phyloP scores from a whole-genome alignment of 2,888 invertebrate species.

The Luperina nickerlii region DNA sequence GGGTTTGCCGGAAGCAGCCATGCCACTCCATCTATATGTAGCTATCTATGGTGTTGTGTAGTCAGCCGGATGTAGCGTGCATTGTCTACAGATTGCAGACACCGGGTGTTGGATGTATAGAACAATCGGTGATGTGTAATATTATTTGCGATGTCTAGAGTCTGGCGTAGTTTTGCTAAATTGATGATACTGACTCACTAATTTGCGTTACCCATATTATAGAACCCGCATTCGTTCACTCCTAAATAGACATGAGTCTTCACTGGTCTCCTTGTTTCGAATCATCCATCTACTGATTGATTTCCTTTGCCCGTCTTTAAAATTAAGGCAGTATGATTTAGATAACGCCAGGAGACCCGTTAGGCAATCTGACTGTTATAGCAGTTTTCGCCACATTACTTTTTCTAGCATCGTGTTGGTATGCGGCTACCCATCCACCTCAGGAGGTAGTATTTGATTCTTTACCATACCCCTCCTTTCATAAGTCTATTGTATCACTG shows the following conservation, averaged over 20 bases:
- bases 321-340: background rate
- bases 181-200: background rate
- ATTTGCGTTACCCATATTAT: background rate
- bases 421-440: background rate
- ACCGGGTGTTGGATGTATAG: conserved; percentile 24
- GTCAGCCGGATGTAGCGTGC: conserved; percentile 59
- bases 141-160: conserved; percentile 23
- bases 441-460: background rate
- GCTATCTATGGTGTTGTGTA: conserved; percentile 30
- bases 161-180: conserved; percentile 29
- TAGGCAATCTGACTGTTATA: background rate
- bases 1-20: conserved; percentile 56
- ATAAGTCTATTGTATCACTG: background rate
- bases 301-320: background rate
- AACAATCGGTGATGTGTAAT: conserved; percentile 37
- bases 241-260: background rate
- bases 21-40: conserved; percentile 43
- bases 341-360: no score
- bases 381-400: background rate
- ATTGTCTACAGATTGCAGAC: conserved; percentile 49
- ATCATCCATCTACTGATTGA: background rate
- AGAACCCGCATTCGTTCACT: background rate
- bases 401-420: background rate
- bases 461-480: background rate
- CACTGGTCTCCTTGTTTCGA: background rate